Evolutionary conservation across 2,888 invertebrate genomes (phyloP).

Genomic region (Leptodirus hochenwartii): DNA sequence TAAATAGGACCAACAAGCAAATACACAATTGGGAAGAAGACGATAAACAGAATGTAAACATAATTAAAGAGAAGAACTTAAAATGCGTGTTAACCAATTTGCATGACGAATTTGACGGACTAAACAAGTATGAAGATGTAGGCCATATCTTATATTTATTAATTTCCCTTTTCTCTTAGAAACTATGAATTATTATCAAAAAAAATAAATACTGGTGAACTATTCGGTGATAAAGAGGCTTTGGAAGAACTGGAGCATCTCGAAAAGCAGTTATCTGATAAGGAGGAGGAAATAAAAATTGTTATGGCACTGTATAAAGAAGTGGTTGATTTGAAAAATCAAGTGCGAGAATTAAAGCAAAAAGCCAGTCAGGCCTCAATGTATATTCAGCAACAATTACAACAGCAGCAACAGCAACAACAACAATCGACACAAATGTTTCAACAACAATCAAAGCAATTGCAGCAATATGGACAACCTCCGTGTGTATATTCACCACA

Average conservation of each 20-base stretch:
- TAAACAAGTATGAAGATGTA: conserved; percentile 19
- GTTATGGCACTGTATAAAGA: conserved; percentile 26
- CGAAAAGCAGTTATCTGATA: conserved; percentile 22
- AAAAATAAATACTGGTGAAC: conserved; percentile 4
- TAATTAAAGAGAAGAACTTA: conserved; percentile 21
- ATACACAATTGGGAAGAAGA: conserved; percentile 12
- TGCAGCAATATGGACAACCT: conserved; percentile 4
- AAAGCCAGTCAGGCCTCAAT: conserved; percentile 18
- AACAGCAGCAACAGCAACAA: conserved; percentile 9
- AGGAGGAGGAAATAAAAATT: conserved; percentile 27
- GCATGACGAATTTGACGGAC: conserved; percentile 23
- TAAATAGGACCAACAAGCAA: neutral
- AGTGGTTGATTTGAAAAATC: conserved; percentile 25
- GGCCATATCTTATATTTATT: neutral
- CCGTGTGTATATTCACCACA: neutral
- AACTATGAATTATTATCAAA: conserved; percentile 9
- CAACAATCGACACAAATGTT: neutral
- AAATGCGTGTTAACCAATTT: conserved; percentile 24
- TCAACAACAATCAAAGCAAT: neutral
- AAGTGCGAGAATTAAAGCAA: conserved; percentile 22
- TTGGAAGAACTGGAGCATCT: conserved; percentile 22
- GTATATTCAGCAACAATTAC: conserved; percentile 11
- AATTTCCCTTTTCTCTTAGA: conserved; percentile 6
- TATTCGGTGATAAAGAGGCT: conserved; percentile 8
- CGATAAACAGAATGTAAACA: too few relatives aligned